These are phyloP conservation scores for Rhynchonycteris naso DNA, from an alignment of 2,797 vertebrate genomes.

Conservation along the genomic window DNA sequence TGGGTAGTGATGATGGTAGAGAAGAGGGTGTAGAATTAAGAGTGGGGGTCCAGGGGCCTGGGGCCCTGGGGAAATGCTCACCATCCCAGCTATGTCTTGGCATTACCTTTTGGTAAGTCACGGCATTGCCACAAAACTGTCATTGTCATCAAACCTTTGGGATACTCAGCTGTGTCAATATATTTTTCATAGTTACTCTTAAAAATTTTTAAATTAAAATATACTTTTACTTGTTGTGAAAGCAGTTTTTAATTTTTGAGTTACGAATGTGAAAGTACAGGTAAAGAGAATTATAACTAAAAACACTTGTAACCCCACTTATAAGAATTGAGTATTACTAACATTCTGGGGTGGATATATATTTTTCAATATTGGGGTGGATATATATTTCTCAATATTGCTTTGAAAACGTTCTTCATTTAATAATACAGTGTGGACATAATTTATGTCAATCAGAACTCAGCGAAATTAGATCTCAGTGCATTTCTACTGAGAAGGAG, in stretches of 20 bases:
- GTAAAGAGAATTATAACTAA: constrained; percentile 4
- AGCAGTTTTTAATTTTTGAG: background rate
- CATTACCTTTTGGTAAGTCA: background rate
- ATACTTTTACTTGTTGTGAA: background rate
- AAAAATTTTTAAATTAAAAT: constrained; percentile 12
- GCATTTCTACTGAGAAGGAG: background rate
- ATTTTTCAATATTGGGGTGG: background rate
- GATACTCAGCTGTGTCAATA: background rate
- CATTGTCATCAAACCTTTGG: background rate
- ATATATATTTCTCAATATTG: too few species aligned
- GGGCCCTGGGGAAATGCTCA: too few species aligned
- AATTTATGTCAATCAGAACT: background rate
- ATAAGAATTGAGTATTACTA: background rate
- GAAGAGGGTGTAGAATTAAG: background rate
- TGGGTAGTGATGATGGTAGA: background rate
- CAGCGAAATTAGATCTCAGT: background rate
- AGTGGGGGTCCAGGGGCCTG: too few species aligned
- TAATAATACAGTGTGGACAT: background rate
- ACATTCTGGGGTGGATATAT: background rate
- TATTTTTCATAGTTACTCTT: constrained; percentile 8
- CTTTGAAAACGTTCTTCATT: background rate
- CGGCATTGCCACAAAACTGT: background rate
- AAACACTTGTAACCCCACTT: background rate
- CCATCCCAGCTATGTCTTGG: too few species aligned
- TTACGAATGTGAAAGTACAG: background rate